Evolutionary conservation across 2,113 vertebrate genomes (phyloP), one percentile per base, ranked within the genome.

Genomic region (Atlantisia rogersi): DNA sequence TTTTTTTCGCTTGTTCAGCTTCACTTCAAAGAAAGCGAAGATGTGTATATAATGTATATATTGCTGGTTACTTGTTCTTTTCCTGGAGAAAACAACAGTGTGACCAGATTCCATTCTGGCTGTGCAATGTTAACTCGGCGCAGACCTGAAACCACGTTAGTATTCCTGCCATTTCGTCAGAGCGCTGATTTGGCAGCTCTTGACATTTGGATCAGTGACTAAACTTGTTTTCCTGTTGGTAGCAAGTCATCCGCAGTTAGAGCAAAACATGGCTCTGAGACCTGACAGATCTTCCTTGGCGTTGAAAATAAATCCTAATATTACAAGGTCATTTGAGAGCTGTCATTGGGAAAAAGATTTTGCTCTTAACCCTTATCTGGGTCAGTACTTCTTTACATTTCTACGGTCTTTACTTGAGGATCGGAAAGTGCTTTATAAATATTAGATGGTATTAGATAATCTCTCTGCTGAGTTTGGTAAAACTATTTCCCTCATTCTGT

Each of bases 151-250:
- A 93, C 67, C 82, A 35, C 0, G 4, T 95, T 93, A 62, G 70
- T 50, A 82, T 85, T 92, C 89, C 87, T 97, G 84, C 92, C 94
- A 55, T 94, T 91, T 91, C 90, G 92, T 96, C 93, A 93, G 68
- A 93, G 90, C 7, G 0, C 82, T 95, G 81, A 94, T 97, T 95
- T 96, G 92, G 91, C 84, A 94, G 94, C 86, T 95, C 78, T 81
- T 91, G 95, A 94, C 91, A 85, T 84, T 94, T 89, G 94, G 91
- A 89, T 95, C 92, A 90, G 90, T 90, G 94, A 83, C 94, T 96
- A 56, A 83, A 93, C 90, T 97, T 92, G 94, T 95, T 96, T 96
- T 89, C 60, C 59, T 95, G 92, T 92, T 94, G 92, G 88, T 97
- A 95, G 80, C 76, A 94, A 95, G 88, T 95, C 86, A 75, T 93